Evolutionary conservation across 2,113 vertebrate genomes (phyloP), one percentile per base, ranked within the genome.

Genomic region (Ginglymostoma cirratum): DNA sequence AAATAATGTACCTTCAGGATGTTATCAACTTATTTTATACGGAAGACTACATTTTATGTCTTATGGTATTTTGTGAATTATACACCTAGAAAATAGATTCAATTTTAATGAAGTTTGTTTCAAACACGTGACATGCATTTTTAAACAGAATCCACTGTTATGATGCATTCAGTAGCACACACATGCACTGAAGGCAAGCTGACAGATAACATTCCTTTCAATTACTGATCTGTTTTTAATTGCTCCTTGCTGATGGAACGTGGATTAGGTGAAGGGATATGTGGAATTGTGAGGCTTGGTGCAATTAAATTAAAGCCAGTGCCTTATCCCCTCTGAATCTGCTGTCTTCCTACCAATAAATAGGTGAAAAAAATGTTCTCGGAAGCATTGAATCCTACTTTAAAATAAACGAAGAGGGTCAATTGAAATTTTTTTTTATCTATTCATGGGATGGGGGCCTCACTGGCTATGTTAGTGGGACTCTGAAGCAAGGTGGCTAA

Each of bases 1-100:
- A 42, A 94, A 94, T 94, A 94, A 94, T 70, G 38, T 94, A 48
- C 93, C 93, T 70, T 94, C 93, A 70, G 93, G 93, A 94, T 94
- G 66, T 67, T 48, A 42, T 70, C 93, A 94, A 24, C 7, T 69
- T 70, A 94, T 70, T 69, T 94, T 94, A 24, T 94, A 24, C 12
- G 10, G 61, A 70, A 17, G 67, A 70, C 38, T 45, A 70, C 65
- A 94, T 70, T 70, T 94, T 94, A 94, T 94, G 93, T 94, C 93
- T 45, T 94, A 30, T 27, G 92, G 92, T n/a, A n/a, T 21, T 94
- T 94, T 67, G 92, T 94, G 92, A 94, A 42, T 45, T 94, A 45
- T 67, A 69, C 66, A 45, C 7, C 21, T 5, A 23, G 34, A 94
- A 94, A 94, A 94, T 94, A 69, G 66, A 94, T 94, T 67, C 65